Evolutionary conservation across 2,113 vertebrate genomes (phyloP).

Genomic region (Paramormyrops kingsleyae): DNA sequence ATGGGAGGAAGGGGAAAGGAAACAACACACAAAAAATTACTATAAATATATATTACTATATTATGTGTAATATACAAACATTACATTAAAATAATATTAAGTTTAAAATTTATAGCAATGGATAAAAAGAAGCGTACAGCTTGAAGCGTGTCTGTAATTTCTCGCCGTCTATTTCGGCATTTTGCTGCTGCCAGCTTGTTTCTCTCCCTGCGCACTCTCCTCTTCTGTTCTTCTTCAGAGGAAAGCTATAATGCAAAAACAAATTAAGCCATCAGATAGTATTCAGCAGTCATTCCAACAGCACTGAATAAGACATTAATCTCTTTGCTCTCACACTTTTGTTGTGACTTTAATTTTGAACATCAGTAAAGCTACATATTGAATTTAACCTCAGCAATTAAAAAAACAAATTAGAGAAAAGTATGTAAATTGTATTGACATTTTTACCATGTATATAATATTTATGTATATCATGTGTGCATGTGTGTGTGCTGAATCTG

Average conservation of each 20-base stretch:
- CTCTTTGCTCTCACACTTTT: not conserved
- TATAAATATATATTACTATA: too few species aligned
- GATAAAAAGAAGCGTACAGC: constrained; percentile 66
- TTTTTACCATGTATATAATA: not conserved
- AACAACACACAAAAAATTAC: constrained; percentile 28
- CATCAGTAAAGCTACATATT: not conserved
- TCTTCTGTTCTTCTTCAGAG: constrained; percentile 85
- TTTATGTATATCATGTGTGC: not conserved
- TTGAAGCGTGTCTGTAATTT: constrained; percentile 90
- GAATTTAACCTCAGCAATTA: not conserved
- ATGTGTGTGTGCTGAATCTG: not conserved
- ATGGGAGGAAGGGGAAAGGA: constrained; percentile 9
- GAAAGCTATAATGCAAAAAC: constrained; percentile 57
- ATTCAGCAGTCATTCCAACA: not conserved
- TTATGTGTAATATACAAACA: constrained; percentile 13
- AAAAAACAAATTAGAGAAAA: not conserved
- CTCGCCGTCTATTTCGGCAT: constrained; percentile 88
- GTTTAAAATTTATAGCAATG: not conserved
- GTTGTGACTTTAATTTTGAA: not conserved
- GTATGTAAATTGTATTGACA: not conserved
- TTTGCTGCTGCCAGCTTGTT: constrained; percentile 98
- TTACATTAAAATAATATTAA: not conserved
- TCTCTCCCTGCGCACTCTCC: constrained; percentile 80
- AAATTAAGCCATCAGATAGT: not conserved
- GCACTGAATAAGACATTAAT: not conserved